These are phyloP conservation scores for Andrena camellia DNA, from an alignment of 2,888 invertebrate genomes.

Conservation along the genomic window DNA sequence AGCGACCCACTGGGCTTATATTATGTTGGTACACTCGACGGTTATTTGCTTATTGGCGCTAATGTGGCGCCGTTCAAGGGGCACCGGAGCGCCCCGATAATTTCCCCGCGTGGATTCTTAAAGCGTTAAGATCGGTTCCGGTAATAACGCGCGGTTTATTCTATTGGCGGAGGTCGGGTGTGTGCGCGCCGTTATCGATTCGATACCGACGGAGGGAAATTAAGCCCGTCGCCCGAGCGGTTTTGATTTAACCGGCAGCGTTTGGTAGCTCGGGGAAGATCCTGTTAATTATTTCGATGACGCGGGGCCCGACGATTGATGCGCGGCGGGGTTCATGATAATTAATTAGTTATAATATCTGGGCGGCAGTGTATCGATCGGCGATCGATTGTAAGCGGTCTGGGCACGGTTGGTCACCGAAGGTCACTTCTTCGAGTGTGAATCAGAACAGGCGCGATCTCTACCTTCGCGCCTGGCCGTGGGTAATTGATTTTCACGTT, in stretches of 20 bases:
- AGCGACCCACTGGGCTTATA: slow-evolving; percentile 45
- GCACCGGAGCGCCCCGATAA: slow-evolving; percentile 68
- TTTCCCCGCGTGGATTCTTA: slow-evolving; percentile 64
- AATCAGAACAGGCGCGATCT: not conserved
- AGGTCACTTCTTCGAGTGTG: not conserved
- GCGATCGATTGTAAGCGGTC: not conserved
- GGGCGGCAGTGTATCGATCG: not conserved
- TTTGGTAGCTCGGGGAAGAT: slow-evolving; percentile 7
- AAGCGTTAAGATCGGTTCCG: slow-evolving; percentile 50
- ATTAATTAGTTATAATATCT: not conserved
- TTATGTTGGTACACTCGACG: slow-evolving; percentile 61
- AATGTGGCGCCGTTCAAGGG: slow-evolving; percentile 72
- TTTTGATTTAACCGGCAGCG: slow-evolving; percentile 13
- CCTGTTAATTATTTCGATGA: slow-evolving; percentile 28
- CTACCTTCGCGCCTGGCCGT: not conserved
- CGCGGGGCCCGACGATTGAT: not conserved
- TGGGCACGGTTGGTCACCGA: no score
- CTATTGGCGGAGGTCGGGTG: slow-evolving; percentile 5
- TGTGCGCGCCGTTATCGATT: slow-evolving; percentile 26
- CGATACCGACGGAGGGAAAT: slow-evolving; percentile 22
- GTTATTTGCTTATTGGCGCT: slow-evolving; percentile 72
- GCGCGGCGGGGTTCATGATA: not conserved
- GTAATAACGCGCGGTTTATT: slow-evolving; percentile 37
- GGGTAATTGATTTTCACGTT: slow-evolving; percentile 58
- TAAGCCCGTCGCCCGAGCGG: not conserved